Percentiles rank a stretch among this genome's conserved stretches.
Evolutionary conservation across 2,113 vertebrate genomes (phyloP).

Genomic region (Misgurnus mizolepis): DNA sequence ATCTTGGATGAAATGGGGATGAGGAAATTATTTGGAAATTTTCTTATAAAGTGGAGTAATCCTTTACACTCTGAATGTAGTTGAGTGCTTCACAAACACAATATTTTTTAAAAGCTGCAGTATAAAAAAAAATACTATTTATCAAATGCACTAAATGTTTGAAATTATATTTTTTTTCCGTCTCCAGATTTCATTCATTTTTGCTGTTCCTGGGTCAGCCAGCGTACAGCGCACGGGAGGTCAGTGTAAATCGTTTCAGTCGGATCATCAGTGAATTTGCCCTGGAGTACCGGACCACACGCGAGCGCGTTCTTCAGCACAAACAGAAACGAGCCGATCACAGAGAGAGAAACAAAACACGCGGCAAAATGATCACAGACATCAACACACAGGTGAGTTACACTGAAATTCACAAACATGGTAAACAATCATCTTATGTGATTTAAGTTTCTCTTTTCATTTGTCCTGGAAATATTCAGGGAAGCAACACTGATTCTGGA

Average conservation of each 20-base stretch:
- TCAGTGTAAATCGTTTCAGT: slow-evolving; percentile 93
- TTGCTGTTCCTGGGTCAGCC: slow-evolving; percentile 93
- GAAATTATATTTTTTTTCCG: slow-evolving; percentile 2
- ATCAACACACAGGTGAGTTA: slow-evolving; percentile 76
- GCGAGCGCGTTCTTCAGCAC: slow-evolving; percentile 93
- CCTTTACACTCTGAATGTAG: too few relatives aligned
- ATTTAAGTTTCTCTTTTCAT: too few relatives aligned
- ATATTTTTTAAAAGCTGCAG: too few relatives aligned
- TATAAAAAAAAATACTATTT: too few relatives aligned
- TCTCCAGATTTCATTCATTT: slow-evolving; percentile 91
- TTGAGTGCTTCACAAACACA: too few relatives aligned
- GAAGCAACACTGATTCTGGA: too few relatives aligned
- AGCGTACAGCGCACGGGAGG: slow-evolving; percentile 84
- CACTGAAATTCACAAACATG: neutral
- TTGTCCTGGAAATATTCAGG: too few relatives aligned
- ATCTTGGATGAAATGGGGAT: too few relatives aligned
- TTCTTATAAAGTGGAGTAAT: too few relatives aligned
- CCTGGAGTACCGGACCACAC: slow-evolving; percentile 92
- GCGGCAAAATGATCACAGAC: slow-evolving; percentile 97
- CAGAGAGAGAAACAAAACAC: slow-evolving; percentile 94
- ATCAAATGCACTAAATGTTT: neutral
- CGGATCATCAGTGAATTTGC: slow-evolving; percentile 94
- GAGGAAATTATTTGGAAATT: too few relatives aligned
- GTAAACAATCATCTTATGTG: too few relatives aligned
- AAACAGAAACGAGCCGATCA: slow-evolving; percentile 95